Conservation (phyloP, 2,113 vertebrate species). For the Hystrix cristata region DNA sequence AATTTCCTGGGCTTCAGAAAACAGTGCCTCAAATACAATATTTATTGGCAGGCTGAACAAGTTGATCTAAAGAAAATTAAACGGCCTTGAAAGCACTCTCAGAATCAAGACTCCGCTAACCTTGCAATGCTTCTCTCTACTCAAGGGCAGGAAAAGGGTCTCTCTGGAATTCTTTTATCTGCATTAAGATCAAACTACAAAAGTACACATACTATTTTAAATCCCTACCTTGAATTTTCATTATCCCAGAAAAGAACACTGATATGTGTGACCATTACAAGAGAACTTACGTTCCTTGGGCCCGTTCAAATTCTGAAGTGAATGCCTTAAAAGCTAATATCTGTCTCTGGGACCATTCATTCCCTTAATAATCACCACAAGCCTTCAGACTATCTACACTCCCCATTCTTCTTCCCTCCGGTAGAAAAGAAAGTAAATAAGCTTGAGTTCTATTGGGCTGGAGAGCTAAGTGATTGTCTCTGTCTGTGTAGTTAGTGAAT, state of each 20-base stretch:
- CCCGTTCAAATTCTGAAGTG: neutral
- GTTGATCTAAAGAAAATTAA: neutral
- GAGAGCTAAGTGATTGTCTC: neutral
- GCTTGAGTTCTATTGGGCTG: neutral
- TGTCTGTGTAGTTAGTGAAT: neutral
- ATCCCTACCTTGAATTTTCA: neutral
- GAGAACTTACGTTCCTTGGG: neutral
- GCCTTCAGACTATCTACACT: neutral
- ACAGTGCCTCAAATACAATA: neutral
- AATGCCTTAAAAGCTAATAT: too few species aligned
- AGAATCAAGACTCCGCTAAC: neutral
- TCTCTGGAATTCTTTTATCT: neutral
- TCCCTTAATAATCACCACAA: neutral
- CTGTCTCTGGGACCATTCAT: neutral
- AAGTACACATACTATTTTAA: neutral
- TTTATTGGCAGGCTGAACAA: neutral
- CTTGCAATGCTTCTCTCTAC: neutral
- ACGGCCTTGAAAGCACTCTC: neutral
- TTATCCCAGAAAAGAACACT: neutral
- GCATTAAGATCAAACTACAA: neutral
- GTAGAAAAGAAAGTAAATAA: neutral
- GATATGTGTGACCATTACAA: neutral
- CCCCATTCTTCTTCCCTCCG: accelerated
- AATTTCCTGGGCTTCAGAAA: neutral
- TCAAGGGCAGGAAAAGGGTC: neutral